Percentiles rank a stretch among this genome's conserved stretches.
These are phyloP conservation scores for Hylaea fasciaria DNA, from an alignment of 2,888 invertebrate genomes.

Conservation along the genomic window DNA sequence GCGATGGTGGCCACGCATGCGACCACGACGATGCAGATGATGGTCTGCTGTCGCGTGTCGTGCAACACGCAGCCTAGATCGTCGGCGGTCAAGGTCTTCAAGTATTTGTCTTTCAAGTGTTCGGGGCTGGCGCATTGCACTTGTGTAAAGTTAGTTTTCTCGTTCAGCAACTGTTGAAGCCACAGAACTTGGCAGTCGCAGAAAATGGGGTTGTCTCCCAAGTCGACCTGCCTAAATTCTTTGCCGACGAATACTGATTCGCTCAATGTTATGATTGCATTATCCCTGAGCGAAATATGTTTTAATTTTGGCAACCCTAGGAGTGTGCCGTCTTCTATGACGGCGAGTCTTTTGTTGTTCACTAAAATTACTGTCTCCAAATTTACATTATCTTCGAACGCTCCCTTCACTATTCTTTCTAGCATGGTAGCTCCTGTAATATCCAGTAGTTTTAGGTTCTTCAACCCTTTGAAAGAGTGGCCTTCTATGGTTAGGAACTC, in stretches of 20 bases:
- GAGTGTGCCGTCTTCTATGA: slow-evolving; percentile 90
- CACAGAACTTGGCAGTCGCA: slow-evolving; percentile 93
- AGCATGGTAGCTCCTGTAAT: slow-evolving; percentile 91
- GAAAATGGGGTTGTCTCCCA: slow-evolving; percentile 92
- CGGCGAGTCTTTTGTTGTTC: slow-evolving; percentile 90
- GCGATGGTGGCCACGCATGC: slow-evolving; percentile 89
- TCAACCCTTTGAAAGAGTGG: slow-evolving; percentile 91
- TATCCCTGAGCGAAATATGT: slow-evolving; percentile 91
- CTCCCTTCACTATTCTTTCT: slow-evolving; percentile 89
- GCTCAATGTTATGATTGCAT: slow-evolving; percentile 90
- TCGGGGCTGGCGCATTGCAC: slow-evolving; percentile 91
- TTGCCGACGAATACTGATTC: slow-evolving; percentile 92
- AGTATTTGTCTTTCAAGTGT: slow-evolving; percentile 88
- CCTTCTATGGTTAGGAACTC: slow-evolving; percentile 89
- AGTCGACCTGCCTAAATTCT: slow-evolving; percentile 89
- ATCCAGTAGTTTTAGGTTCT: slow-evolving; percentile 90
- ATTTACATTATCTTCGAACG: slow-evolving; percentile 92
- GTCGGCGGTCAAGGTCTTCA: slow-evolving; percentile 89
- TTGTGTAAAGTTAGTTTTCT: slow-evolving; percentile 88
- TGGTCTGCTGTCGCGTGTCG: slow-evolving; percentile 91
- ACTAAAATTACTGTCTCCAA: slow-evolving; percentile 90
- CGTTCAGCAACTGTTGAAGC: slow-evolving; percentile 89
- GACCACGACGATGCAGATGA: slow-evolving; percentile 90
- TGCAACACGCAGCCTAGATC: slow-evolving; percentile 93
- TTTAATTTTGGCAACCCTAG: slow-evolving; percentile 91